Conservation (phyloP, 2,888 invertebrate species). For the Aelia acuminata region DNA sequence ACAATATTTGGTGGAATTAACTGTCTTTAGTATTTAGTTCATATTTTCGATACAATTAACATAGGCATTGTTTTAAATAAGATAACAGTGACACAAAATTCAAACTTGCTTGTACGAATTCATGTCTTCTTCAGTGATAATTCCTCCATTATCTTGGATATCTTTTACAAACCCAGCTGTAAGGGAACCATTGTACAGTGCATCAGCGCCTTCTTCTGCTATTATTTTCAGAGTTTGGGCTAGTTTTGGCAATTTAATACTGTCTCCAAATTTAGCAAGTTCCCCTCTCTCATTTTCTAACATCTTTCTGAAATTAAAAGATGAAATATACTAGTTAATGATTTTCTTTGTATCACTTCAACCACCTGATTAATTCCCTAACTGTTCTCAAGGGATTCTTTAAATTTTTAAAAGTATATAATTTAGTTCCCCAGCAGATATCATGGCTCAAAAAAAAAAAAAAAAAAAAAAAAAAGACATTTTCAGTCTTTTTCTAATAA, state of each 20-base stretch:
- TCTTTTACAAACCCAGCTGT: constrained; percentile 78
- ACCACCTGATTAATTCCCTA: neutral
- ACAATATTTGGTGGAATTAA: too few species aligned
- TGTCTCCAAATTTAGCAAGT: constrained; percentile 77
- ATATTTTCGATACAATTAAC: neutral
- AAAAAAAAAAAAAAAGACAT: too few species aligned
- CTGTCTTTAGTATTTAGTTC: neutral
- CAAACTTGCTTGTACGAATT: constrained; percentile 79
- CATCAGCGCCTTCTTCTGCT: constrained; percentile 78
- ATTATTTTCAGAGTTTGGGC: constrained; percentile 81
- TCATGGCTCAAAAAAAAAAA: too few species aligned
- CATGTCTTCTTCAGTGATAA: constrained; percentile 78
- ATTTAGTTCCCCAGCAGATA: too few species aligned
- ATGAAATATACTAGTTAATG: too few species aligned
- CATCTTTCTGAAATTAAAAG: constrained; percentile 61
- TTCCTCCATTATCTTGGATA: constrained; percentile 79
- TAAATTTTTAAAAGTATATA: too few species aligned
- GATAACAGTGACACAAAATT: neutral
- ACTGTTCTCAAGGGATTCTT: neutral
- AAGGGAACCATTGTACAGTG: constrained; percentile 83
- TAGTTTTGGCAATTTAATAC: constrained; percentile 76
- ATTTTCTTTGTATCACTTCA: too few species aligned
- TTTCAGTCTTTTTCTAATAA: too few species aligned
- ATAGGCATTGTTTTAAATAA: neutral
- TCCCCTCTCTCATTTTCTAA: constrained; percentile 67